A percentile compares a stretch with the other conserved stretches of the same genome.
Evolutionary conservation across 2,888 invertebrate species (phyloP).

Genomic region (Phlogophora meticulosa): DNA sequence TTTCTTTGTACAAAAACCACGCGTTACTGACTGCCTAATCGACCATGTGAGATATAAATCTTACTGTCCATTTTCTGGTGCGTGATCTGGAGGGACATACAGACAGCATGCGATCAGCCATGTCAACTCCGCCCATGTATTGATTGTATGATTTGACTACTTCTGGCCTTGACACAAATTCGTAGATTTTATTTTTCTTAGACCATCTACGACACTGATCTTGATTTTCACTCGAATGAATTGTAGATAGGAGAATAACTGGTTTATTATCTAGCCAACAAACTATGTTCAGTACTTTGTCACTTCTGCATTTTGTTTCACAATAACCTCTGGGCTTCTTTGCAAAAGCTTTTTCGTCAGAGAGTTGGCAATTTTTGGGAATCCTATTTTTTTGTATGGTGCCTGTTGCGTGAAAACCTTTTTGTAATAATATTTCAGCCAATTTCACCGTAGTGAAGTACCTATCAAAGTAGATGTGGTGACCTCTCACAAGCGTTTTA

Average conservation of each 20-base stretch:
- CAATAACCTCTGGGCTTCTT: conserved; percentile 1
- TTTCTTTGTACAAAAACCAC: conserved; percentile 7
- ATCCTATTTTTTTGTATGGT: conserved; percentile 10
- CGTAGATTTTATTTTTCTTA: conserved; percentile 1
- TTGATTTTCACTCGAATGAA: conserved; percentile 3
- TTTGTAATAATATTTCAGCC: too few species aligned
- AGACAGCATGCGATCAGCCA: conserved; percentile 19
- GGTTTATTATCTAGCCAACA: conserved; percentile 12
- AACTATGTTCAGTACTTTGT: conserved; percentile 7
- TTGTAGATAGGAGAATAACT: conserved; percentile 5
- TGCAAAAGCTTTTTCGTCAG: conserved; percentile 4
- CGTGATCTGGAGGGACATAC: conserved; percentile 21
- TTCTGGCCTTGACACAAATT: conserved; percentile 10
- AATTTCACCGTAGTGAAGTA: too few species aligned
- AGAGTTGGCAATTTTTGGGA: conserved; percentile 3
- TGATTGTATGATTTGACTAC: conserved; percentile 9
- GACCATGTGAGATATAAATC: too few species aligned
- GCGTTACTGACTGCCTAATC: conserved; percentile 19
- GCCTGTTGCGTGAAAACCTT: conserved; percentile 19
- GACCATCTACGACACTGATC: conserved; percentile 4
- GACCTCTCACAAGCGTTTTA: too few species aligned
- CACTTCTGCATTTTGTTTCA: background rate
- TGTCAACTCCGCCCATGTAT: conserved; percentile 26
- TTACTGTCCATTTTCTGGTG: conserved; percentile 13
- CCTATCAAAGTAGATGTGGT: too few species aligned